Base-by-base conservation (phyloP, 1,140 invertebrate genomes). In the Rhagoletis pomonella region DNA sequence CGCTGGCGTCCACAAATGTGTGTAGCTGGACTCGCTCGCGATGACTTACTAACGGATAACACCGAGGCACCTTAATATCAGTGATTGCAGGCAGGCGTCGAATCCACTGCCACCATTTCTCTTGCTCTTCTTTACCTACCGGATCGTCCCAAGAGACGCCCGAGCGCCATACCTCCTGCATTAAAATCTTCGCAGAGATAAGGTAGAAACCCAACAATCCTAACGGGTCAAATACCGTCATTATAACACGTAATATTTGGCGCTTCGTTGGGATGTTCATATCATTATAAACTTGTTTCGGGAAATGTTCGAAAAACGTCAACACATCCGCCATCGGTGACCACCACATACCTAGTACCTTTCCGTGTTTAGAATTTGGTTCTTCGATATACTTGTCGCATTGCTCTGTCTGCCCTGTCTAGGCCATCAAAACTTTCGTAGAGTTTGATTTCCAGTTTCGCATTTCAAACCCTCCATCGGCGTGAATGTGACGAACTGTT, bases 141-240 rank as follows among this genome's bases (percentile, higher is more conserved):
- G 73, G 14, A 55, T 89, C 84, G 62, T 93, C 90, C 91, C 91
- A 93, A 6, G 87, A 88, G n/a, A 89, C 86, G 2, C 88, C 86
- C 9, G 17, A 81, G 69, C 87, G 67, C 89, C 91, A 90, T 9
- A 91, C 19, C 9, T 89, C 88, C 87, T 93, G 92, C 39, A 93
- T 87, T 1, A 93, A 84, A 2, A 91, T 88, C 77, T 92, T 91
- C 0, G 86, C 87, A 29, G 73, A 86, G 4, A 92, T 87, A 0
- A 88, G 88, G 7, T 89, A 88, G 17, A 91, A 90, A 10, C 89
- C 85, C 3, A 90, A 29, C 17, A 90, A 86, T 10, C 90, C 91
- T n/a, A 92, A 85, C 6, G 91, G 90, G 81, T 93, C 91, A 62
- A 89, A 93, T 9, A 91, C 50, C 17, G 88, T 89, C 89, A 90